Evolutionary conservation across 2,797 vertebrate species (phyloP), one percentile per base, ranked within the genome.

Genomic region (Pteropus rufus): DNA sequence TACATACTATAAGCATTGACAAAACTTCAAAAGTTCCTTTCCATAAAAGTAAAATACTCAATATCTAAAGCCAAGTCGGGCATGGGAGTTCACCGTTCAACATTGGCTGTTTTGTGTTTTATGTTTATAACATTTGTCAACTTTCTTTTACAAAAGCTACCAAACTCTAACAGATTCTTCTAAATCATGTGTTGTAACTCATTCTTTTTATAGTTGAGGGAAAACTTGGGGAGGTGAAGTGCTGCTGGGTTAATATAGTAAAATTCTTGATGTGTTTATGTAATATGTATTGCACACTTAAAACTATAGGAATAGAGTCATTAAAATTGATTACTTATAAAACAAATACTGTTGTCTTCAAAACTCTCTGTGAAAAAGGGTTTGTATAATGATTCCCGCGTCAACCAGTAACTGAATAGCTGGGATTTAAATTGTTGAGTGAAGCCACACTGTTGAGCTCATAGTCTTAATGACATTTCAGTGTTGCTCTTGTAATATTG

Each of bases 1-100:
- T 91, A 65, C 14, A 54, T 76, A 44, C 31, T 77, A 5, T 65
- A 80, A 90, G 7, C 24, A 54, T 41, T 96, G 58, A 73, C 23
- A 92, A 79, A 93, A 92, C 52, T 97, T 89, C 62, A 26, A 41
- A 94, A 95, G 34, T 89, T 96, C 23, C 52, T 96, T 91, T 85
- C n/a, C 81, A 58, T 69, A 82, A 93, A 92, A 92, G 93, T 62
- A 79, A 77, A 93, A 86, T 65, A 44, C 29, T 95, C 39, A 34
- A 0, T 75, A 80, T 89, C 73, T 93, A 93, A 94, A 70, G 89
- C 76, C n/a, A 83, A 46, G 14, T 95, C 19, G 12, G 58, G 21
- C 54, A 29, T 87, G 69, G 6, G n/a, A 82, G 29, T 62, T 96
- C 76, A 79, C 39, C 84, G 36, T 94, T 95, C 85, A 81, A 92